Conservation (phyloP, 2,888 invertebrate species). For the Venustoraphidia nigricollis region DNA sequence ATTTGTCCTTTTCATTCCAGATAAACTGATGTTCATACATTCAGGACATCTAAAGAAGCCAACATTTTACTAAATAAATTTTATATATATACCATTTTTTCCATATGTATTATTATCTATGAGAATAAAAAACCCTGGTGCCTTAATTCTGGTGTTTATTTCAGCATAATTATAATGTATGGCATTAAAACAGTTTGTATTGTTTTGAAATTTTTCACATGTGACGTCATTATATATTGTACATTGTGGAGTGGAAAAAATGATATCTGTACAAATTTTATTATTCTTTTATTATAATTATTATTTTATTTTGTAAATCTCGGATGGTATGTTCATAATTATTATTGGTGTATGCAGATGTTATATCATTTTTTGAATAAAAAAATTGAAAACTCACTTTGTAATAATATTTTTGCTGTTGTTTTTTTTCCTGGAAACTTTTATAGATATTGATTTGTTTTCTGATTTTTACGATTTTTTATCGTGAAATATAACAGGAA, state of each 20-base stretch:
- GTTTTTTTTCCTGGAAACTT: too few relatives aligned
- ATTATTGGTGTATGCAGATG: constrained; percentile 7
- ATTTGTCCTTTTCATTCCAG: too few relatives aligned
- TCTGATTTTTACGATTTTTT: too few relatives aligned
- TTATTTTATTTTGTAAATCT: constrained; percentile 2
- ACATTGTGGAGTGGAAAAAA: constrained; percentile 5
- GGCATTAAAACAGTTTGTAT: constrained; percentile 3
- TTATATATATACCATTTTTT: constrained; percentile 6
- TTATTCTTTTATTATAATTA: constrained; percentile 1
- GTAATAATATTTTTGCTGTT: too few relatives aligned
- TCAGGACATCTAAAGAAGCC: constrained; percentile 2
- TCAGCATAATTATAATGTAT: background rate
- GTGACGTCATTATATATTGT: background rate
- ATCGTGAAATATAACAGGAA: too few relatives aligned
- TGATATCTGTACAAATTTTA: constrained; percentile 8
- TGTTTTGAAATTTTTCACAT: background rate
- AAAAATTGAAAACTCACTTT: too few relatives aligned
- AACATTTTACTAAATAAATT: constrained; percentile 5
- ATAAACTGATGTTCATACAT: background rate
- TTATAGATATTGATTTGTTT: too few relatives aligned
- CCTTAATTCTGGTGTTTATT: constrained; percentile 7
- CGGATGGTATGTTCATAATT: constrained; percentile 1
- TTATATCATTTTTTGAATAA: constrained; percentile 2
- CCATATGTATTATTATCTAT: constrained; percentile 3
- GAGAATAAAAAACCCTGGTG: constrained; percentile 6